Conservation (phyloP, 2,797 vertebrate genomes). For the Triplophysa yarkandensis region DNA sequence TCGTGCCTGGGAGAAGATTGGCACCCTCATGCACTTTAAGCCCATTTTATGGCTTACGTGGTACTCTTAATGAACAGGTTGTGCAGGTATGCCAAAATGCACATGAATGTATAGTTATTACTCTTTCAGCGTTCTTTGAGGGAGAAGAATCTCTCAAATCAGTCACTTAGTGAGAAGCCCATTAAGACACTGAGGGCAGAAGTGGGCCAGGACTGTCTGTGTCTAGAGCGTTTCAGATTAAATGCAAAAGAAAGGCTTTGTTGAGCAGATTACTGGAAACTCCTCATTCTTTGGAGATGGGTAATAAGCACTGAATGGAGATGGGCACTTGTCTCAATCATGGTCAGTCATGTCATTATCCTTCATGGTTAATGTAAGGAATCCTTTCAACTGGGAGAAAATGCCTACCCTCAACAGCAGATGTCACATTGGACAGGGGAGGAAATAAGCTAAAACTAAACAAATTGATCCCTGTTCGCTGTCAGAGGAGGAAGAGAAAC, state of each 20-base stretch:
- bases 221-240: constrained; percentile 53
- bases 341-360: constrained; percentile 54
- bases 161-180: constrained; percentile 44
- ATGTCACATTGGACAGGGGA: constrained; percentile 24
- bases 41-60: constrained; percentile 52
- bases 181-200: constrained; percentile 47
- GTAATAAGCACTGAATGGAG: constrained; percentile 45
- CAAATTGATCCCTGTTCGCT: constrained; percentile 49
- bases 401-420: constrained; percentile 13
- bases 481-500: constrained; percentile 42
- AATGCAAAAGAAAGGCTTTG: constrained; percentile 61
- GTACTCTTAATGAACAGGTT: constrained; percentile 7
- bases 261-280: constrained; percentile 62
- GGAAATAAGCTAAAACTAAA: constrained; percentile 56
- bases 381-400: constrained; percentile 38
- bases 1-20: constrained; percentile 52
- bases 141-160: not conserved
- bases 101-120: not conserved
- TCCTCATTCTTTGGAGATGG: constrained; percentile 54
- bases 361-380: constrained; percentile 49
- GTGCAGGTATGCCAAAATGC: not conserved
- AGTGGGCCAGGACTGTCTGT: constrained; percentile 43
- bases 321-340: constrained; percentile 53
- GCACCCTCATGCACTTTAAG: constrained; percentile 53
- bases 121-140: not conserved